These are phyloP conservation scores for Pleuronectes platessa DNA, from an alignment of 2,113 vertebrate species.

Conservation along the genomic window DNA sequence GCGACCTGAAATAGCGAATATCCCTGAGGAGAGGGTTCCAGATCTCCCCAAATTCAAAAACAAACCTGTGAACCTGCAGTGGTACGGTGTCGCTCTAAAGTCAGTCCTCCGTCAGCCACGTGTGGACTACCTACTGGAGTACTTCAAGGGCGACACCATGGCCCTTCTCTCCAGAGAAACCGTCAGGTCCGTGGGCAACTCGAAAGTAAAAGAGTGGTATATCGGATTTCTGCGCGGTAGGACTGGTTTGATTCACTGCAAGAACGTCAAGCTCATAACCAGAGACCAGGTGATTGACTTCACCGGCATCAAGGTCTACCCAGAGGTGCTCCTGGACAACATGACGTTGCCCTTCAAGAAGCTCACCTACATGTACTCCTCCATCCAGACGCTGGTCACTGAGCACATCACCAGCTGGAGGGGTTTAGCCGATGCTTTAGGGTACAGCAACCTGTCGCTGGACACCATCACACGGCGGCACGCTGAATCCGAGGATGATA, in stretches of 20 bases:
- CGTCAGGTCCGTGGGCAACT: constrained; percentile 91
- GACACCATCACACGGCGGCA: constrained; percentile 81
- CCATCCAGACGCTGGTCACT: constrained; percentile 89
- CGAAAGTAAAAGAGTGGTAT: constrained; percentile 97
- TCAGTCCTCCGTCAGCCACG: constrained; percentile 90
- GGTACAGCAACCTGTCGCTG: constrained; percentile 84
- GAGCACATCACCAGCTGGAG: constrained; percentile 91
- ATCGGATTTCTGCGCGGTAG: constrained; percentile 90
- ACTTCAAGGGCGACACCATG: constrained; percentile 96
- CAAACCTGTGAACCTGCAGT: constrained; percentile 82
- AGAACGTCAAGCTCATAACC: constrained; percentile 92
- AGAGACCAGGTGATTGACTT: constrained; percentile 90
- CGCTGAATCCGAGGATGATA: constrained; percentile 87
- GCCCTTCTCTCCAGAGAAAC: constrained; percentile 90
- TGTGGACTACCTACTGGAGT: constrained; percentile 93
- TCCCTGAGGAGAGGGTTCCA: constrained; percentile 78
- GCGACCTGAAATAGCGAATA: constrained; percentile 74
- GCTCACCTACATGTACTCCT: constrained; percentile 94
- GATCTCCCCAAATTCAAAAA: constrained; percentile 87
- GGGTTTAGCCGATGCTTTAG: constrained; percentile 87
- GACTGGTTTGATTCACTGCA: constrained; percentile 92
- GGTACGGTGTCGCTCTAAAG: constrained; percentile 91
- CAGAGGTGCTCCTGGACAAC: constrained; percentile 88
- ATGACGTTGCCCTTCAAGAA: constrained; percentile 91
- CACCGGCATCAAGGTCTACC: constrained; percentile 83